A percentile compares a stretch with the other conserved stretches of the same genome.
These are phyloP conservation scores for Drosophila nikananu DNA, from an alignment of 1,140 invertebrate genomes.

Conservation along the genomic window DNA sequence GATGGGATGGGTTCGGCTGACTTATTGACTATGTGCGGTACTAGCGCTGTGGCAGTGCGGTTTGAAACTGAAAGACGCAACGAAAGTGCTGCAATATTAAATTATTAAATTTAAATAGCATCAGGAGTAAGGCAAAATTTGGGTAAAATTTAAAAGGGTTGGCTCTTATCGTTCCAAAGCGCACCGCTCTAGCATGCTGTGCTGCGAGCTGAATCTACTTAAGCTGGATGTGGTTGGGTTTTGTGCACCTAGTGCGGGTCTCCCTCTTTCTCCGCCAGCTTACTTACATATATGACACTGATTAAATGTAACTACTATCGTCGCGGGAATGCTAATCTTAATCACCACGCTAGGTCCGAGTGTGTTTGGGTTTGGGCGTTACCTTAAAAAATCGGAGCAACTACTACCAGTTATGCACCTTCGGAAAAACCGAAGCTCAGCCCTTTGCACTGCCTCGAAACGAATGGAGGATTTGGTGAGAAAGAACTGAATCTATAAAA, in stretches of 20 bases:
- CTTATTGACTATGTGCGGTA: slow-evolving; percentile 17
- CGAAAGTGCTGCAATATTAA: not conserved
- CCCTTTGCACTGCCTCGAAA: slow-evolving; percentile 32
- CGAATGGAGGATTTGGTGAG: not conserved
- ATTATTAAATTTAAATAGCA: slow-evolving; percentile 21
- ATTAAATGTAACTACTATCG: slow-evolving; percentile 46
- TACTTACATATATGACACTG: slow-evolving; percentile 59
- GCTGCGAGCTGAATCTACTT: slow-evolving; percentile 41
- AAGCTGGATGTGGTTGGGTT: slow-evolving; percentile 27
- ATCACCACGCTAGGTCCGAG: slow-evolving; percentile 43
- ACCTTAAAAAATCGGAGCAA: slow-evolving; percentile 2
- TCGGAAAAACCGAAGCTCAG: slow-evolving; percentile 31
- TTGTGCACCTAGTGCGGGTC: slow-evolving; percentile 28
- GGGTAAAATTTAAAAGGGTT: not conserved
- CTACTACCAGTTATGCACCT: slow-evolving; percentile 14
- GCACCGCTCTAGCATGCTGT: slow-evolving; percentile 20
- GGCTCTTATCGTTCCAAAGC: not conserved
- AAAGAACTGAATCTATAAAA: not conserved
- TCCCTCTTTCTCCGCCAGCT: slow-evolving; percentile 10
- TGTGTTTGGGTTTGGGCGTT: not conserved
- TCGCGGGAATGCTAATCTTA: slow-evolving; percentile 60
- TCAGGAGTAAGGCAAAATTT: slow-evolving; percentile 39
- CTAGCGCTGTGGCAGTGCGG: slow-evolving; percentile 22
- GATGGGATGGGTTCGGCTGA: slow-evolving; percentile 26
- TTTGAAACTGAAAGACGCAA: slow-evolving; percentile 14